phyloP scores from a whole-genome alignment of 2,797 vertebrate genomes.

The Enteromius treurensis region DNA sequence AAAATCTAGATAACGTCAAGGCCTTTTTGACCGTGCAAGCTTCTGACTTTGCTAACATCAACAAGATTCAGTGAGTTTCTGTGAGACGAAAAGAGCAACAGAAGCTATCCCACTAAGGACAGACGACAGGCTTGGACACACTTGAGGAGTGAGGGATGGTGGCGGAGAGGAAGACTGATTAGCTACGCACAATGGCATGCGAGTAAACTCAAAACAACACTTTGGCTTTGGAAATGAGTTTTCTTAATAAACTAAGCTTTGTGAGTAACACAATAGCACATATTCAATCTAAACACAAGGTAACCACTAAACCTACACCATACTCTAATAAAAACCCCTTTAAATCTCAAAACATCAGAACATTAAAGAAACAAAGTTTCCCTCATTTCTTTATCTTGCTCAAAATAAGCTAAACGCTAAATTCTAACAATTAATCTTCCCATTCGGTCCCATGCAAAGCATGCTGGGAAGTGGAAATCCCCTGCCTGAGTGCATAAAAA shows the following conservation, averaged over 20 bases:
- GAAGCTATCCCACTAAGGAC: background rate
- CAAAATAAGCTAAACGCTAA: background rate
- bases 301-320: background rate
- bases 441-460: background rate
- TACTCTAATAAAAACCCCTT: background rate
- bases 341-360: background rate
- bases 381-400: background rate
- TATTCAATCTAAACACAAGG: background rate
- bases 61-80: background rate
- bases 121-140: background rate
- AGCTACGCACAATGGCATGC: slow-evolving; percentile 16
- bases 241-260: background rate
- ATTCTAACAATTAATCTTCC: background rate
- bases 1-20: slow-evolving; percentile 14
- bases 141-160: background rate
- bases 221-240: background rate
- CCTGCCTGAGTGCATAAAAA: background rate
- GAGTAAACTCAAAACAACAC: background rate
- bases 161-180: slow-evolving; percentile 2
- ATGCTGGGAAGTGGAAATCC: slow-evolving; percentile 14
- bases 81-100: slow-evolving; percentile 1
- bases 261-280: background rate
- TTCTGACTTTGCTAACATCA: slow-evolving; percentile 14
- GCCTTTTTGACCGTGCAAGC: slow-evolving; percentile 19
- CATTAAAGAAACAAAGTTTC: background rate